Base-by-base conservation (phyloP, 1,140 invertebrate genomes). In the Halesus radiatus region DNA sequence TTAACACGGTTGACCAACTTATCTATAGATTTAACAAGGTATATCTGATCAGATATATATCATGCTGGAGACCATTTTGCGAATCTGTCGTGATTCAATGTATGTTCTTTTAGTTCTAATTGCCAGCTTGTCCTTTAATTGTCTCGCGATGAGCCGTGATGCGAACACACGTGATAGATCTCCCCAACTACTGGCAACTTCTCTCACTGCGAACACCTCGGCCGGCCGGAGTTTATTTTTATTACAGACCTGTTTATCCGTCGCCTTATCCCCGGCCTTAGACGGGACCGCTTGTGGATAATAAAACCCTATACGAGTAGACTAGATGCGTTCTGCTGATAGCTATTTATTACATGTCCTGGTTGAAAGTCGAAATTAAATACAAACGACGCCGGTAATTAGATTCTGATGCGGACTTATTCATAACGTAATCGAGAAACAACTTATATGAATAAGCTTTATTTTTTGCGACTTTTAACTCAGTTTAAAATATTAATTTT, bases 211-310 rank as follows among this genome's bases (percentile, higher is more conserved):
- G 10, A n/a, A 18, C 29, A 37, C 32, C 29, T 68, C 29, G 3
- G 64, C 37, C 10, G 29, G 29, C n/a, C 29, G 37, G 32, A 68
- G 32, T 18, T n/a, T 68, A 45, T 45, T 16, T 79, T 79, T 62
- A 60, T 79, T 79, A 70, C 74, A 32, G 53, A 79, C 78, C 68
- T 79, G 78, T 79, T 78, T 70, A 54, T 78, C 62, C 66, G 62
- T 62, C 37, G 37, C 37, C 54, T 26, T 70, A 66, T 68, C 68
- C 62, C 5, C 64, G 72, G 62, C 16, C 37, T 60, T n/a, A 45
- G 32, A 52, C 52, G 75, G 26, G 52, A 45, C 58, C 15, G 64
- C 56, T 52, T 32, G 76, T 50, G 56, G 76, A 66, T 66, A 32
- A 70, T 60, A 60, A 60, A 60, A 60, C 56, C 56, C 37, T 13